These are phyloP conservation scores for Bicyclus anynana DNA, from an alignment of 1,140 invertebrate genomes.

Conservation along the genomic window DNA sequence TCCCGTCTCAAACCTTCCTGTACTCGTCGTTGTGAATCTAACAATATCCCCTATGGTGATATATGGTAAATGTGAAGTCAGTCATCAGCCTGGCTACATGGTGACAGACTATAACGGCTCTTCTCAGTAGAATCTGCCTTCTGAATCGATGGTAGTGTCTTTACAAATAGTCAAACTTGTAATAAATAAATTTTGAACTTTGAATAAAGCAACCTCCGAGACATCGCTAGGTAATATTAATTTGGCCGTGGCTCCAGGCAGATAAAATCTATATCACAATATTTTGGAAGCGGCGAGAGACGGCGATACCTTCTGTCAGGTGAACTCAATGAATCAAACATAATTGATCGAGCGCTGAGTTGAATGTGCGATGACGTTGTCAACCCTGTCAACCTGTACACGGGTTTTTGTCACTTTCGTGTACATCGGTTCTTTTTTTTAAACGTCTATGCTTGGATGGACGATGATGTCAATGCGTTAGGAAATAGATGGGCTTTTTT, in stretches of 20 bases:
- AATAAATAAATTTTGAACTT: constrained; percentile 1
- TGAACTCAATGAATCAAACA: constrained; percentile 58
- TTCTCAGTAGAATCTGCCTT: too few species aligned
- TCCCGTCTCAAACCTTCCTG: too few species aligned
- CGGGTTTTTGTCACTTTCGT: constrained; percentile 55
- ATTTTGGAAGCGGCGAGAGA: constrained; percentile 53
- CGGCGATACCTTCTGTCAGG: constrained; percentile 49
- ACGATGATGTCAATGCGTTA: constrained; percentile 22
- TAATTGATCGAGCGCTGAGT: constrained; percentile 51
- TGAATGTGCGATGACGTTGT: constrained; percentile 50
- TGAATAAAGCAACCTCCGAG: constrained; percentile 2
- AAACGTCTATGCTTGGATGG: constrained; percentile 25
- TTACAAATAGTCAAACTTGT: too few species aligned
- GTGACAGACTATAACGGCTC: too few species aligned
- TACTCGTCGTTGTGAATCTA: too few species aligned
- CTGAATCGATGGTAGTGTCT: too few species aligned
- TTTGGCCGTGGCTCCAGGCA: constrained; percentile 35
- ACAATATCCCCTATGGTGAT: too few species aligned
- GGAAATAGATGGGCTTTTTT: constrained; percentile 9
- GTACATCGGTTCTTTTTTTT: constrained; percentile 39
- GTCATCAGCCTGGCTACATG: too few species aligned
- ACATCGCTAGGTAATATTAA: constrained; percentile 37
- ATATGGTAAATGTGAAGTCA: too few species aligned
- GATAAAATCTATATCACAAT: constrained; percentile 61
- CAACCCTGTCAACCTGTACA: constrained; percentile 47